Base-by-base conservation (phyloP, 2,888 invertebrate species). In the Leptinotarsa rubiginosa region DNA sequence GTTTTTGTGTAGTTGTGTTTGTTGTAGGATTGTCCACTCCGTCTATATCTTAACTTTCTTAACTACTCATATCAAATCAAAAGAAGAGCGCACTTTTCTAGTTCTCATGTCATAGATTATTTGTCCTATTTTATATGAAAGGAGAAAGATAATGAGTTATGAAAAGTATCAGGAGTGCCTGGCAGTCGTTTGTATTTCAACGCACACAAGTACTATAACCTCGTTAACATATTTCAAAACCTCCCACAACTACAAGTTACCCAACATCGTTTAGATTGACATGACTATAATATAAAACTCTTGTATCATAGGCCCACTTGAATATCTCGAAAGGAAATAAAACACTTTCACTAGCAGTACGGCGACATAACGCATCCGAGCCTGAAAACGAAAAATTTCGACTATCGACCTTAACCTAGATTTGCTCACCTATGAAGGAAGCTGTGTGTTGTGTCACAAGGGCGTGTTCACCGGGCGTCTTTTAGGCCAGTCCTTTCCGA, bases 381-480 rank as follows among this genome's bases (percentile, higher is more conserved):
- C 31, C 3, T 41, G 10, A 62, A 62, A 25, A 31, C 12, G 25
- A 62, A 16, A 62, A 62, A 25, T 62, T 62, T 62, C 62, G 62
- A 62, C 31, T 62, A 41, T 62, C 62, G 62, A 62, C 62, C 62
- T 62, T 41, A 62, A 62, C 62, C 62, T 41, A 31, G 41, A 62
- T 62, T 41, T 7, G 18, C 25, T 31, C 62, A 41, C 62, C 62
- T 62, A 62, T 62, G 22, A 22, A 56, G 15, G 56, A 62, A 31
- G 62, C 15, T 20, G 41, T 62, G 15, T 16, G 62, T 41, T 41
- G 13, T 62, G 31, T 56, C 25, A 62, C 16, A 16, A 20, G n/a
- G 41, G 62, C 41, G 62, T 41, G 56, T 56, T 20, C 22, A 22
- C 22, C 22, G 22, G 56, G 56, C 56, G 56, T 20, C 56, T 56